These are phyloP conservation scores for Takifugu ocellatus DNA, from an alignment of 2,797 vertebrate genomes.

Conservation along the genomic window DNA sequence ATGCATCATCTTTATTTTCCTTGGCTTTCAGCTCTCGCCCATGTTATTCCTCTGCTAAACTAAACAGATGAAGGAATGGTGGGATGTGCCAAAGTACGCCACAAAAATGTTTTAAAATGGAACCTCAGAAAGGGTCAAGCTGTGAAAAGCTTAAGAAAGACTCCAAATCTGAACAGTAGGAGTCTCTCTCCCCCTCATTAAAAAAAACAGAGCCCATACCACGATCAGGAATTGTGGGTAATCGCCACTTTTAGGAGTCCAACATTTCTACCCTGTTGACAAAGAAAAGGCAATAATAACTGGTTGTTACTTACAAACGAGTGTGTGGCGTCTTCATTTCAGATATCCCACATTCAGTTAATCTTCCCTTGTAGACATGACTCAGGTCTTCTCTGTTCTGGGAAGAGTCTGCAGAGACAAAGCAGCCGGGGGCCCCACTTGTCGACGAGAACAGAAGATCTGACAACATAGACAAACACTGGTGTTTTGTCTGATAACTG, in stretches of 20 bases:
- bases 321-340: conserved; percentile 4
- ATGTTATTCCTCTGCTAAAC: conserved; percentile 74
- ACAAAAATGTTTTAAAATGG: conserved; percentile 60
- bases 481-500: conserved; percentile 55
- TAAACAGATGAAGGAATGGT: conserved; percentile 75
- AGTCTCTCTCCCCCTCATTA: neutral
- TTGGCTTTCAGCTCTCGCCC: conserved; percentile 66
- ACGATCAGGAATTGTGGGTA: neutral
- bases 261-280: neutral
- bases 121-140: conserved; percentile 44
- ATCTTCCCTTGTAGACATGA: neutral
- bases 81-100: conserved; percentile 73
- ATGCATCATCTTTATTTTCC: conserved; percentile 74
- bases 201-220: conserved; percentile 1
- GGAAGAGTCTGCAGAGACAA: conserved; percentile 9
- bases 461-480: conserved; percentile 18
- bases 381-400: conserved; percentile 10
- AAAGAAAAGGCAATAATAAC: neutral
- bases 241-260: neutral
- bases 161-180: conserved; percentile 19
- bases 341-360: conserved; percentile 1
- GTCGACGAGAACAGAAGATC: conserved; percentile 31
- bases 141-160: conserved; percentile 47
- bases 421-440: conserved; percentile 6
- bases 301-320: conserved; percentile 14